Base-by-base conservation (phyloP, 2,113 vertebrate species). In the Dipodomys ordii region DNA sequence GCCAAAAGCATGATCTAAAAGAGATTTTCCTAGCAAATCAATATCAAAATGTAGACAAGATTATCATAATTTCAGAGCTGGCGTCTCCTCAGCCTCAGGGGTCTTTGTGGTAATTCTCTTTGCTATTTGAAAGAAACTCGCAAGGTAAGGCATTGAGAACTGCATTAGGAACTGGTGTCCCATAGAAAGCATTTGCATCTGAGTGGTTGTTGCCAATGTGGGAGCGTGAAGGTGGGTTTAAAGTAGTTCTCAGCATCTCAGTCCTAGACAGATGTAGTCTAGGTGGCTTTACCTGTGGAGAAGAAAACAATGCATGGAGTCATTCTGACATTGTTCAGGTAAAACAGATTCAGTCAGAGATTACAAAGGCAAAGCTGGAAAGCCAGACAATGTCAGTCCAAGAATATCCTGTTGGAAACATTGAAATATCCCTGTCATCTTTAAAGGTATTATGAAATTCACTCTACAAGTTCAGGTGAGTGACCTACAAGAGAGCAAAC, bases 1-100 rank as follows among this genome's bases (percentile, higher is more conserved):
- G 95, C 96, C 95, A 94, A 90, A 97, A 98, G 44, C 81, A 92
- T 97, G 93, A 95, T 92, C 95, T 23, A 69, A 94, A 92, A 93
- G 76, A 91, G 91, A 96, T 97, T 98, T 97, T 97, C 53, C 88
- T 95, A 92, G 91, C 74, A 94, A 97, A 94, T 44, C 68, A 84
- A 39, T 96, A 97, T 94, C 30, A 90, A 97, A 97, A 96, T 91
- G 93, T 72, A 97, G 97, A 95, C 49, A 96, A 97, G 96, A 97
- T 97, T 94, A 97, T 73, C 83, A 78, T 97, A 93, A 96, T 96
- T 98, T 98, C 95, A 97, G 73, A 96, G 46, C 44, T 53, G 80
- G 87, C 80, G 84, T 97, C 93, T 96, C 95, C 81, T 91, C 68
- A 93, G 81, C 97, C 97, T 96, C 65, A 6, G 83, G 97, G 49